Percentiles rank a stretch among this genome's conserved stretches.
These are phyloP conservation scores for Parapsyche elsis DNA, from an alignment of 1,140 invertebrate species.

Conservation along the genomic window DNA sequence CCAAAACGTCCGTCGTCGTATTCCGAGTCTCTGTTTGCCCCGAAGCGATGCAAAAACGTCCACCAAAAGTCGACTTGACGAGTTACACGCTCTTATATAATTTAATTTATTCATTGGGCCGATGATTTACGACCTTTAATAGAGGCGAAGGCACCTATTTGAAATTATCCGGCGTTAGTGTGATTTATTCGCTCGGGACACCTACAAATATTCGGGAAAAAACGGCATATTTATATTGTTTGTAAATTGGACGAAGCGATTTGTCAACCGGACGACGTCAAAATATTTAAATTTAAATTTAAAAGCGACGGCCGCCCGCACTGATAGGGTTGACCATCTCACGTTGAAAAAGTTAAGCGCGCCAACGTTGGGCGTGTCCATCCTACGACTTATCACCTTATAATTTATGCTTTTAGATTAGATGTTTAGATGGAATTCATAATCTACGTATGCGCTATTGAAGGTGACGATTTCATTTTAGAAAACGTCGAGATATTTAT, in stretches of 20 bases:
- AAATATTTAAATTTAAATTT: not conserved
- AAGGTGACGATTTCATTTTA: constrained; percentile 13
- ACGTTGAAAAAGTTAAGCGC: not conserved
- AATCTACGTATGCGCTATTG: not conserved
- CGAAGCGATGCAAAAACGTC: constrained; percentile 46
- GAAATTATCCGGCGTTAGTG: constrained; percentile 55
- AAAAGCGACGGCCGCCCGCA: too few species aligned
- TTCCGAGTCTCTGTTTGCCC: not conserved
- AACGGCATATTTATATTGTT: constrained; percentile 30
- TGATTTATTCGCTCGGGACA: constrained; percentile 47
- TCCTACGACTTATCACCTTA: not conserved
- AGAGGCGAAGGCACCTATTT: constrained; percentile 50
- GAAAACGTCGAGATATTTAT: not conserved
- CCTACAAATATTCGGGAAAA: constrained; percentile 8
- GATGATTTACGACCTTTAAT: constrained; percentile 55
- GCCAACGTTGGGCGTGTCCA: not conserved
- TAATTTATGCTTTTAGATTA: constrained; percentile 25
- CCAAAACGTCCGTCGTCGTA: not conserved
- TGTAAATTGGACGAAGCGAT: constrained; percentile 38
- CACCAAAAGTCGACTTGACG: constrained; percentile 42
- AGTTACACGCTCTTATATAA: constrained; percentile 46
- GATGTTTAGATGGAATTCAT: constrained; percentile 24
- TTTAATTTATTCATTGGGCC: constrained; percentile 56
- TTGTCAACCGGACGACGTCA: not conserved
- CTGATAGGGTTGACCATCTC: too few species aligned